Base-by-base conservation (phyloP, 2,888 invertebrate genomes). In the Pherbina coryleti region DNA sequence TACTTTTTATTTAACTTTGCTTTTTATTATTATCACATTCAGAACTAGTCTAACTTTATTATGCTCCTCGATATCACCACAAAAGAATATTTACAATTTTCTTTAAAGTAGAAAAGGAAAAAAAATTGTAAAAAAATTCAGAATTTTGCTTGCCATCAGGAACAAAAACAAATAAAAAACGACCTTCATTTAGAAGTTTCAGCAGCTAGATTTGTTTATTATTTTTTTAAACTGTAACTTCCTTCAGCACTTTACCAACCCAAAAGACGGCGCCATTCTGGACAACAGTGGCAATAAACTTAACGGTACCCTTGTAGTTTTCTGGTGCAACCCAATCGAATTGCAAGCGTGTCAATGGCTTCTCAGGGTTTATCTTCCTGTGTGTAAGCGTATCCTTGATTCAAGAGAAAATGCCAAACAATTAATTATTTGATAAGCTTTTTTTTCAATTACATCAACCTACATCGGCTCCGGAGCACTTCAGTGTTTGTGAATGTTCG, bases 211-310 rank as follows among this genome's bases (percentile, higher is more conserved):
- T 44, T 44, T 2, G 19, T 7, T 22, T 51, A 3, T 17, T 60
- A 60, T 49, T 37, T 37, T 82, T 87, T 80, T 85, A 84, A 79
- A 94, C 92, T 88, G 91, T 91, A 76, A 94, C 90, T 64, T 92
- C 91, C 75, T 92, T 92, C 49, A 92, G 92, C 85, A 93, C 92
- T 72, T 93, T 91, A 66, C 91, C 92, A 4, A 93, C 93, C 95
- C 95, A 95, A 90, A 93, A 95, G 17, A 92, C 91, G 7, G 92
- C 93, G n/a, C 94, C 94, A 86, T 93, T 92, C 85, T 92, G 90
- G 51, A 93, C 95, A 76, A 94, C 92, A 53, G 95, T 94, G 19
- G 92, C 93, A 85, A 93, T 93, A 89, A 95, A 92, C 84, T 92
- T 92, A 80, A 93, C 91, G 81, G 92, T 91, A 80, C 92, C 93